Evolutionary conservation across 2,888 invertebrate genomes (phyloP).

Genomic region (Scaeva pyrastri): DNA sequence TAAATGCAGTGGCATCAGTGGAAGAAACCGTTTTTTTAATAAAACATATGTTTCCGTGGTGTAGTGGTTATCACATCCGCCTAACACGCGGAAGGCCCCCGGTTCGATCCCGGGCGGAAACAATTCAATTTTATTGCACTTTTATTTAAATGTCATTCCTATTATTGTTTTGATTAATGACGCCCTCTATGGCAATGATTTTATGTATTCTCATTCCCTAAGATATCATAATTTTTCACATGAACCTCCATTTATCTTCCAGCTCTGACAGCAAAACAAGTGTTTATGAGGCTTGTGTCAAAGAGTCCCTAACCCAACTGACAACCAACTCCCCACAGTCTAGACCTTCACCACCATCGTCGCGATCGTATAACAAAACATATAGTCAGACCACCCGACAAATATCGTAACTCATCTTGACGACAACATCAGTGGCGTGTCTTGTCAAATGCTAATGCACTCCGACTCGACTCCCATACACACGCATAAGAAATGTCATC

Average conservation of each 20-base stretch:
- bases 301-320: background rate
- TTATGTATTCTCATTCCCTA: background rate
- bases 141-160: constrained; percentile 47
- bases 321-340: background rate
- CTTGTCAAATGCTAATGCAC: constrained; percentile 68
- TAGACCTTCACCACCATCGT: background rate
- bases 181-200: background rate
- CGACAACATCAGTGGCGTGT: constrained; percentile 44
- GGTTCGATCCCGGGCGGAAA: constrained; percentile 84
- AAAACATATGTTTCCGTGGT: constrained; percentile 81
- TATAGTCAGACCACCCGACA: constrained; percentile 54
- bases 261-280: constrained; percentile 9
- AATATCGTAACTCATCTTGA: constrained; percentile 66
- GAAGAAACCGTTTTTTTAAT: too few relatives aligned
- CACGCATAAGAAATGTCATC: background rate
- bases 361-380: background rate
- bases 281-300: background rate
- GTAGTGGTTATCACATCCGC: constrained; percentile 85
- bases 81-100: constrained; percentile 85
- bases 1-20: too few relatives aligned
- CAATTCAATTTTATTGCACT: constrained; percentile 75
- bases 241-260: constrained; percentile 5
- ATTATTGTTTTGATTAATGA: background rate
- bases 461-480: constrained; percentile 18
- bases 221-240: constrained; percentile 19